phyloP scores from a whole-genome alignment of 53 echinoderm and acorn worm species.

The Stichopus horrens region DNA sequence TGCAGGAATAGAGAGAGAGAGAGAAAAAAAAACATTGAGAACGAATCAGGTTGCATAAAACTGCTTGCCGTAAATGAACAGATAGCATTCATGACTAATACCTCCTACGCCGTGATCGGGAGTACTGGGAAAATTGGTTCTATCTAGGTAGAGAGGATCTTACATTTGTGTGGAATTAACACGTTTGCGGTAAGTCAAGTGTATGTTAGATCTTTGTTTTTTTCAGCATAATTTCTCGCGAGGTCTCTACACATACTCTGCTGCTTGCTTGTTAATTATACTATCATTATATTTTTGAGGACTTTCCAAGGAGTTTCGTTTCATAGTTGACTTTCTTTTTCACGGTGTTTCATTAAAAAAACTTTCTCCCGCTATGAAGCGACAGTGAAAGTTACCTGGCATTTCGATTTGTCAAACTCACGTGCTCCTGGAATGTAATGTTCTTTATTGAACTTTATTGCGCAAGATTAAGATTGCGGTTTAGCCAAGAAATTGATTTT shows the following conservation, averaged over 20 bases:
- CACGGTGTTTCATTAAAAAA: too few relatives aligned
- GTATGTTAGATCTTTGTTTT: too few relatives aligned
- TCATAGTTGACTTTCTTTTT: too few relatives aligned
- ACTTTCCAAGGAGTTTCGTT: background rate
- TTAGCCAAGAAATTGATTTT: background rate
- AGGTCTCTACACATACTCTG: background rate
- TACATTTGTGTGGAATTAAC: conserved; percentile 10
- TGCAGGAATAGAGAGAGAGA: too few relatives aligned
- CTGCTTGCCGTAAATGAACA: conserved; percentile 12
- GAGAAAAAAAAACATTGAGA: too few relatives aligned
- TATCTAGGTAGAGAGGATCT: too few relatives aligned
- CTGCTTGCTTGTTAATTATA: background rate
- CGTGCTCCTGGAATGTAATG: conserved; percentile 38
- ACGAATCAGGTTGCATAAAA: conserved; percentile 31
- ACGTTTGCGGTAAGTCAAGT: conserved; percentile 1
- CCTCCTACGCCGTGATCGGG: conserved; percentile 20
- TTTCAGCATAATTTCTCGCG: too few relatives aligned
- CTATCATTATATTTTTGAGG: background rate
- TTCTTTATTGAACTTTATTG: conserved; percentile 7
- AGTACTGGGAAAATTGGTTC: background rate
- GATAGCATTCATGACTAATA: conserved; percentile 41
- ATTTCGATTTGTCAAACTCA: conserved; percentile 31
- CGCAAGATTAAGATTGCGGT: background rate
- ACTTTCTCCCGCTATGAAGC: background rate
- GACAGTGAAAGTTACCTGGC: conserved; percentile 28